Percentiles rank a stretch among this genome's conserved stretches.
Conservation (phyloP, 2,888 invertebrate genomes). For the Noctuana brunneofusca region DNA sequence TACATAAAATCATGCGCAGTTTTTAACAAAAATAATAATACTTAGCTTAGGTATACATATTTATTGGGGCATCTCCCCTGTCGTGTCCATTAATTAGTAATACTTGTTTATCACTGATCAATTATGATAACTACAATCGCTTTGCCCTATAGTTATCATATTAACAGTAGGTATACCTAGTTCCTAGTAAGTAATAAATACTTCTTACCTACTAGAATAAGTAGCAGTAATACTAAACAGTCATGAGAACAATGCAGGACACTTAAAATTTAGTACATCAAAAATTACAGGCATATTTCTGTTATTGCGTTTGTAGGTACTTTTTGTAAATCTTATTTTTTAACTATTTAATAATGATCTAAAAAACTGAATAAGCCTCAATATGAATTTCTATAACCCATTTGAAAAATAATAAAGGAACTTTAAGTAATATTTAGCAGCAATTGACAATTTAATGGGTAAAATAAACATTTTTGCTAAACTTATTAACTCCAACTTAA, state of each 20-base stretch:
- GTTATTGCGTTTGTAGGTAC: no score
- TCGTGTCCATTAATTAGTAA: conserved; percentile 36
- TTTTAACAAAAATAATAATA: conserved; percentile 55
- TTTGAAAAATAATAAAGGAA: conserved; percentile 6
- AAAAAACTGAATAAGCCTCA: not conserved
- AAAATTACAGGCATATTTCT: not conserved
- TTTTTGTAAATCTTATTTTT: no score
- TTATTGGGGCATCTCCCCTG: conserved; percentile 27
- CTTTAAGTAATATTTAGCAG: conserved; percentile 19
- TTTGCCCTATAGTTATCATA: conserved; percentile 50
- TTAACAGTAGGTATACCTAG: not conserved
- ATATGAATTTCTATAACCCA: conserved; percentile 1
- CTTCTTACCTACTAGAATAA: not conserved
- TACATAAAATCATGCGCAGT: conserved; percentile 64
- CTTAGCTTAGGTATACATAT: conserved; percentile 37
- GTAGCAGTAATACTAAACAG: not conserved
- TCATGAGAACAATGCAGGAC: not conserved
- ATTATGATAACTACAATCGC: conserved; percentile 50
- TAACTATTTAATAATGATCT: not conserved
- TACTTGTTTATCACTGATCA: conserved; percentile 39
- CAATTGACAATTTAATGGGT: conserved; percentile 30
- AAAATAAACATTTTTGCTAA: conserved; percentile 18
- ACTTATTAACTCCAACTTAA: conserved; percentile 43
- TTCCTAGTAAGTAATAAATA: not conserved
- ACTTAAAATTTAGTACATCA: not conserved